Conservation (phyloP, 1,140 invertebrate species). For the Mizuhopecten yessoensis region DNA sequence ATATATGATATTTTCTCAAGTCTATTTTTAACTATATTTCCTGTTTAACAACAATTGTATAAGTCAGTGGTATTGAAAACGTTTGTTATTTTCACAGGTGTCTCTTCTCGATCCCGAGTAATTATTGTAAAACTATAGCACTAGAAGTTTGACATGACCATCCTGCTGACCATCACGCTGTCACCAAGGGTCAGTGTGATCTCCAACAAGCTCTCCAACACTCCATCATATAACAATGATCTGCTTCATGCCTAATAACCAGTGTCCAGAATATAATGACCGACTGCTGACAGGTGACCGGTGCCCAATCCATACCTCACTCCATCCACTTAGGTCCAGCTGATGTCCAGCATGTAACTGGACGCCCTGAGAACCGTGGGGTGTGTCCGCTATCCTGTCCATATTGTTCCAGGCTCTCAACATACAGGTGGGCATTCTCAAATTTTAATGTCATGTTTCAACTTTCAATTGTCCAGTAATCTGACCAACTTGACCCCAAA, state of each 20-base stretch:
- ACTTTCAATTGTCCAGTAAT: not conserved
- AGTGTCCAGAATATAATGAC: constrained; percentile 7
- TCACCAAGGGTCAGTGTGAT: not conserved
- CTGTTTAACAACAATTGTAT: not conserved
- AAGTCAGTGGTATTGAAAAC: not conserved
- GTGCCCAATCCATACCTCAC: not conserved
- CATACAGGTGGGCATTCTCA: constrained; percentile 10
- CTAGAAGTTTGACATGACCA: not conserved
- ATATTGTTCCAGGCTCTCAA: constrained; percentile 2
- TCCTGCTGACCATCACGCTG: not conserved
- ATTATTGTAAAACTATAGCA: not conserved
- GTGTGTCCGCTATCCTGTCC: not conserved
- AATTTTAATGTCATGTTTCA: not conserved
- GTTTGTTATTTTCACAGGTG: not conserved
- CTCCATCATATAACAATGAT: not conserved
- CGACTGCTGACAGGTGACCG: constrained; percentile 20
- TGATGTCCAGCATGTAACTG: not conserved
- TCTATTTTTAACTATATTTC: too few species aligned
- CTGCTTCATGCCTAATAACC: not conserved
- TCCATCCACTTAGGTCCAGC: constrained; percentile 13
- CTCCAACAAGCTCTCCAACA: not conserved
- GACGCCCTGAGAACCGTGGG: not conserved
- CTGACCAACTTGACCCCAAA: not conserved
- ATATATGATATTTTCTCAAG: too few species aligned
- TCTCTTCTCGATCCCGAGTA: not conserved